These are phyloP conservation scores for Megaleporinus macrocephalus DNA, from an alignment of 2,113 vertebrate species.

Conservation along the genomic window DNA sequence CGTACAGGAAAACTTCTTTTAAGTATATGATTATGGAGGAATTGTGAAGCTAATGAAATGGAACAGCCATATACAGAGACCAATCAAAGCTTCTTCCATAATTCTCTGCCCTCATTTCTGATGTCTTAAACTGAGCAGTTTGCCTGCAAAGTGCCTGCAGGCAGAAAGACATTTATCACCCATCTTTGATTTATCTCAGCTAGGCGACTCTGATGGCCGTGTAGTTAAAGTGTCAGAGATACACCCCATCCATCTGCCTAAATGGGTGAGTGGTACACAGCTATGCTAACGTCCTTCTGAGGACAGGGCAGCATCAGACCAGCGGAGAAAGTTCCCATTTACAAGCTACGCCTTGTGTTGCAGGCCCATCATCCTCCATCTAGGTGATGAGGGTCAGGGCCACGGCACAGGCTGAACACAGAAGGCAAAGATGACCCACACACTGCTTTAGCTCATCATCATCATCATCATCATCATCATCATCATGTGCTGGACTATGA, in stretches of 20 bases:
- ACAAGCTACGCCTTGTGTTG: not conserved
- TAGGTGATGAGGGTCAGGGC: not conserved
- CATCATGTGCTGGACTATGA: not conserved
- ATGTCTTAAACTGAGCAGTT: not conserved
- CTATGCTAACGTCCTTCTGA: slow-evolving; percentile 14
- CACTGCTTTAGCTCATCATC: not conserved
- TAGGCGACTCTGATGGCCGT: slow-evolving; percentile 31
- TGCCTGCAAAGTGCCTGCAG: slow-evolving; percentile 10
- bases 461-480: not conserved
- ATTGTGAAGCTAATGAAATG: not conserved
- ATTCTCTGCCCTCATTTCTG: not conserved
- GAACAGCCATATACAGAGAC: not conserved
- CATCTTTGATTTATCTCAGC: slow-evolving; percentile 43
- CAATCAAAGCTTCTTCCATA: slow-evolving; percentile 19
- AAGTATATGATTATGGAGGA: not conserved
- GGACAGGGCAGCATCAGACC: not conserved
- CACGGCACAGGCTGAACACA: not conserved
- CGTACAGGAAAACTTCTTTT: not conserved
- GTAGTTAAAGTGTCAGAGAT: slow-evolving; percentile 47
- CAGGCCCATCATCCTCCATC: not conserved
- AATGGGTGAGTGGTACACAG: slow-evolving; percentile 25
- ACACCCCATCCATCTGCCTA: slow-evolving; percentile 44
- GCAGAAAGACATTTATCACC: slow-evolving; percentile 29
- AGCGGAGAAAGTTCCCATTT: not conserved
- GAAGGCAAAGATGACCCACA: not conserved